Percentiles rank a stretch among this genome's conserved stretches.
phyloP scores from a whole-genome alignment of 2,888 invertebrate genomes.

The Alloscopus bannaensis region DNA sequence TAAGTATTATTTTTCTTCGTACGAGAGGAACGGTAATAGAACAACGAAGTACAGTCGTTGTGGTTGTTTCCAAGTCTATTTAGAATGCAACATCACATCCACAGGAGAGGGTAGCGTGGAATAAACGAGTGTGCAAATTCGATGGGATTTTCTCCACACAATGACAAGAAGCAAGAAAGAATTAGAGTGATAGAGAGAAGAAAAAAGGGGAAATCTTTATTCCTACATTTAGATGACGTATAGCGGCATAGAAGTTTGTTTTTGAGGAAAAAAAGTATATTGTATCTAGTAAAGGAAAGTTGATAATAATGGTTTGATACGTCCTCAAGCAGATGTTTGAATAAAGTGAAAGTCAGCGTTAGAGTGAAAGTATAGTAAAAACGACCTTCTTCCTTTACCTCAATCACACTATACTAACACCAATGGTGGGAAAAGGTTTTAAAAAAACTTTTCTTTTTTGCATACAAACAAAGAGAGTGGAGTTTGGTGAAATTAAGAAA shows the following conservation, averaged over 20 bases:
- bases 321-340: neutral
- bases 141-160: slow-evolving; percentile 44
- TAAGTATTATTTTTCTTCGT: too few species aligned
- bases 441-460: neutral
- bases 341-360: neutral
- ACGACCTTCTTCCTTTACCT: neutral
- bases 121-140: slow-evolving; percentile 43
- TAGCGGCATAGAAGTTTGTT: slow-evolving; percentile 1
- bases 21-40: too few species aligned
- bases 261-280: too few species aligned
- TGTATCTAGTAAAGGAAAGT: too few species aligned
- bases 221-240: slow-evolving; percentile 18
- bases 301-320: slow-evolving; percentile 21
- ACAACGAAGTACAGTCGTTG: too few species aligned
- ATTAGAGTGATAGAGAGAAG: neutral
- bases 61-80: too few species aligned
- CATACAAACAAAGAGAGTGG: slow-evolving; percentile 13
- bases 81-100: too few species aligned
- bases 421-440: too few species aligned
- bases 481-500: slow-evolving; percentile 40
- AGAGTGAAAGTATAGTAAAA: neutral
- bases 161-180: neutral
- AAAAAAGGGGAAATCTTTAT: slow-evolving; percentile 29
- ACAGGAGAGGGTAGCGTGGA: neutral
- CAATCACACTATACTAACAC: too few species aligned